Conservation (phyloP, 1,140 invertebrate genomes). For the Sinonovacula constricta region DNA sequence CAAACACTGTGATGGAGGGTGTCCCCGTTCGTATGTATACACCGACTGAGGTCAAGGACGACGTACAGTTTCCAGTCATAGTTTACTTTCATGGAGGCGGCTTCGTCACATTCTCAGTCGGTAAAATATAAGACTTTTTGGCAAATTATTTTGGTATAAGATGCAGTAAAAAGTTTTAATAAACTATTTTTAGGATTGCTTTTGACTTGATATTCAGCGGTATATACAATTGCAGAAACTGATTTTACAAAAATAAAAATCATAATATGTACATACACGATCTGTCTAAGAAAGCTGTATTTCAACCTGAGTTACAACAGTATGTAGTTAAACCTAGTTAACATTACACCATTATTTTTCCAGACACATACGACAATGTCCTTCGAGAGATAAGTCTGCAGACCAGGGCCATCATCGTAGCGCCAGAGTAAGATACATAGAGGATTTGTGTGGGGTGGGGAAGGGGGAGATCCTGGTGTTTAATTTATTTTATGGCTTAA, state of each 20-base stretch:
- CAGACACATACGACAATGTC: neutral
- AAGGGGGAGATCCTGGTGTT: neutral
- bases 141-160: neutral
- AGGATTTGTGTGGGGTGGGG: neutral
- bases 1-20: neutral
- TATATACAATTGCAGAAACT: too few species aligned
- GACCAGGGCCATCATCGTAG: neutral
- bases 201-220: too few species aligned
- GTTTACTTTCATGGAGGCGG: neutral
- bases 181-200: neutral
- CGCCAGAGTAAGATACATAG: neutral
- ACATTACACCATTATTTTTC: neutral
- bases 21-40: neutral
- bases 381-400: neutral
- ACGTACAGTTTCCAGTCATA: neutral
- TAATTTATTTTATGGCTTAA: too few species aligned
- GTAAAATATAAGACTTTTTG: neutral
- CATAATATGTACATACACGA: too few species aligned
- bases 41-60: neutral
- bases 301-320: neutral
- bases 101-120: neutral
- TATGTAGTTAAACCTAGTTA: neutral
- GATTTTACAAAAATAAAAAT: too few species aligned
- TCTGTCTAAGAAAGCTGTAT: too few species aligned
- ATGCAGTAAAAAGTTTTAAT: neutral